These are phyloP conservation scores for Onthophagus sagittarius DNA, from an alignment of 2,888 invertebrate species.

Conservation along the genomic window DNA sequence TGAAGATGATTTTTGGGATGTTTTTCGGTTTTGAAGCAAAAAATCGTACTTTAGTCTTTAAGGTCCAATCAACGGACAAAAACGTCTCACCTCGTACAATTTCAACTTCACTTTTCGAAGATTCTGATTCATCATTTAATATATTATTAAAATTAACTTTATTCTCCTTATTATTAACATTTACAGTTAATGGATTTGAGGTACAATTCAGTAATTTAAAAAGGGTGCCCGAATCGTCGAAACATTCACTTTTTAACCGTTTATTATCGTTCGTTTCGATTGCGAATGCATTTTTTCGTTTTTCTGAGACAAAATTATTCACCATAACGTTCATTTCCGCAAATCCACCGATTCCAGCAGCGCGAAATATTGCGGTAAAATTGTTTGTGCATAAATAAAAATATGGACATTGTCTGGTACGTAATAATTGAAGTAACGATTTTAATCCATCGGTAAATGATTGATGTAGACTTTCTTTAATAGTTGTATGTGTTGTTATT, in stretches of 20 bases:
- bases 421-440: constrained; percentile 78
- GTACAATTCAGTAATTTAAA: constrained; percentile 54
- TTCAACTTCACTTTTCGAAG: constrained; percentile 29
- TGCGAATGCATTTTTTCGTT: constrained; percentile 75
- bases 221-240: constrained; percentile 56
- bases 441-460: constrained; percentile 88
- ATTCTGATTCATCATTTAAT: constrained; percentile 28
- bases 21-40: constrained; percentile 71
- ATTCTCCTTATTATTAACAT: constrained; percentile 22
- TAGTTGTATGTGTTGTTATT: constrained; percentile 53
- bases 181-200: constrained; percentile 33
- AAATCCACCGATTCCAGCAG: constrained; percentile 77
- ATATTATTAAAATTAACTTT: constrained; percentile 40
- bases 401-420: constrained; percentile 87
- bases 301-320: constrained; percentile 38
- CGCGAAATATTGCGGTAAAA: constrained; percentile 85
- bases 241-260: constrained; percentile 24
- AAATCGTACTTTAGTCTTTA: constrained; percentile 79
- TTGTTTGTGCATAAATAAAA: constrained; percentile 89
- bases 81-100: constrained; percentile 45
- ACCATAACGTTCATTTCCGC: constrained; percentile 78
- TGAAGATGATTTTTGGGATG: constrained; percentile 34
- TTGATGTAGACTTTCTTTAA: constrained; percentile 66
- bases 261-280: constrained; percentile 42
- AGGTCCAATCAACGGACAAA: constrained; percentile 83